Percentiles rank a stretch among this genome's conserved stretches.
Evolutionary conservation across 2,113 vertebrate genomes (phyloP).

Genomic region (Antechinus stuartii): DNA sequence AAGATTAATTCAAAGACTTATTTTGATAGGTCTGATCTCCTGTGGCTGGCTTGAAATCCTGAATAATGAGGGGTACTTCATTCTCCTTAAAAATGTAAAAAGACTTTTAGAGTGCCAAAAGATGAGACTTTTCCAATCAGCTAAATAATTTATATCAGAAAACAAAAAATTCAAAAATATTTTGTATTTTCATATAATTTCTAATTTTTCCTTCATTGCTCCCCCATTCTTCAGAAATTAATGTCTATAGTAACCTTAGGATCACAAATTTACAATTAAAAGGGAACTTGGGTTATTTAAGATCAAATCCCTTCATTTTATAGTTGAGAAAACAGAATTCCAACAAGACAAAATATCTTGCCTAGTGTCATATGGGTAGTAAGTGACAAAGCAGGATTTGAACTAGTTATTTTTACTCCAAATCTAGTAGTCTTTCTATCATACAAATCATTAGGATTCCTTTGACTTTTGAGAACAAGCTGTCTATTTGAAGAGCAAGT

Average conservation of each 20-base stretch:
- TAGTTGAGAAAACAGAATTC: not conserved
- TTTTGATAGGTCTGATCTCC: not conserved
- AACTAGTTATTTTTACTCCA: not conserved
- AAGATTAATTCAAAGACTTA: not conserved
- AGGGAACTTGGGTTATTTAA: not conserved
- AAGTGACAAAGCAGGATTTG: not conserved
- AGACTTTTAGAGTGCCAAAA: not conserved
- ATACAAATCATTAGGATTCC: not conserved
- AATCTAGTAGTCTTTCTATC: not conserved
- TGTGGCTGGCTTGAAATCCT: not conserved
- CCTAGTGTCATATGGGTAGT: not conserved
- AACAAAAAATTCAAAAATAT: not conserved
- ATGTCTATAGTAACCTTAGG: not conserved
- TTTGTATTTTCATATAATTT: not conserved
- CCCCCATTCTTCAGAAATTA: not conserved
- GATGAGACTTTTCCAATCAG: not conserved
- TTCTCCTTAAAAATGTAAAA: constrained; percentile 5
- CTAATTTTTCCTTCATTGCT: not conserved
- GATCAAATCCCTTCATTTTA: not conserved
- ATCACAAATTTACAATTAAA: not conserved
- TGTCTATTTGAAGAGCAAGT: not conserved
- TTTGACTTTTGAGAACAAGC: not conserved
- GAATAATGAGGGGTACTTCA: not conserved
- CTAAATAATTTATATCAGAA: not conserved
- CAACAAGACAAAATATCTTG: not conserved